Conservation (phyloP, 2,113 vertebrate genomes). For the Ailurus styani region DNA sequence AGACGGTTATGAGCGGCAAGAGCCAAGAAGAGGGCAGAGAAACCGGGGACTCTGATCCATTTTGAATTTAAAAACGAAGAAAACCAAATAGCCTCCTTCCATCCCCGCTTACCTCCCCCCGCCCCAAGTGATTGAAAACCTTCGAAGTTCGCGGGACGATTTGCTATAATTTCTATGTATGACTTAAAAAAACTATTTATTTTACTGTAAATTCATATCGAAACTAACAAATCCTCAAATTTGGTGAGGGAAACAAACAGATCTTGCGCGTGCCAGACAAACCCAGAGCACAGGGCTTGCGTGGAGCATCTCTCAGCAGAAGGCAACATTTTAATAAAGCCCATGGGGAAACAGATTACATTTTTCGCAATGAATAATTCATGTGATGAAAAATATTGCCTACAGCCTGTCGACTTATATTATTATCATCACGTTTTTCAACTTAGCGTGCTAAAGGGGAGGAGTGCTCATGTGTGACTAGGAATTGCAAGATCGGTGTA, state of each 20-base stretch:
- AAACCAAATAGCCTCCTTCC: not conserved
- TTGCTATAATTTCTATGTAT: not conserved
- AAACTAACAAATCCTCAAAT: slow-evolving; percentile 30
- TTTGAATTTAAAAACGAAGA: slow-evolving; percentile 10
- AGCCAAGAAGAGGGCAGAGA: not conserved
- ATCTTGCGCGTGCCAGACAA: slow-evolving; percentile 4
- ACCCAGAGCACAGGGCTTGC: slow-evolving; percentile 18
- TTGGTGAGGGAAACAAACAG: not conserved
- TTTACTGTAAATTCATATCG: slow-evolving; percentile 15
- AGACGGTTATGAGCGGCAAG: not conserved
- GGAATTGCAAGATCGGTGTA: not conserved
- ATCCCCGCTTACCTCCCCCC: not conserved
- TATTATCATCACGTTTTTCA: slow-evolving; percentile 65
- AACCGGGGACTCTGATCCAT: not conserved
- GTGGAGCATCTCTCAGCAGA: slow-evolving; percentile 68
- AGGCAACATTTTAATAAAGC: slow-evolving; percentile 81
- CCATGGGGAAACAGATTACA: slow-evolving; percentile 76
- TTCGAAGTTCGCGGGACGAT: not conserved
- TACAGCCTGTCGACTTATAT: slow-evolving; percentile 71
- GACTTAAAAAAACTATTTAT: not conserved
- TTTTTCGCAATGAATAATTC: slow-evolving; percentile 86
- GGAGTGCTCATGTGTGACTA: slow-evolving; percentile 51
- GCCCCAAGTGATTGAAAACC: not conserved
- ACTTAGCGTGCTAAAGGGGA: slow-evolving; percentile 16
- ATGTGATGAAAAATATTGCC: slow-evolving; percentile 78